Evolutionary conservation across 2,113 vertebrate genomes (phyloP).

Genomic region (Fukomys damarensis): DNA sequence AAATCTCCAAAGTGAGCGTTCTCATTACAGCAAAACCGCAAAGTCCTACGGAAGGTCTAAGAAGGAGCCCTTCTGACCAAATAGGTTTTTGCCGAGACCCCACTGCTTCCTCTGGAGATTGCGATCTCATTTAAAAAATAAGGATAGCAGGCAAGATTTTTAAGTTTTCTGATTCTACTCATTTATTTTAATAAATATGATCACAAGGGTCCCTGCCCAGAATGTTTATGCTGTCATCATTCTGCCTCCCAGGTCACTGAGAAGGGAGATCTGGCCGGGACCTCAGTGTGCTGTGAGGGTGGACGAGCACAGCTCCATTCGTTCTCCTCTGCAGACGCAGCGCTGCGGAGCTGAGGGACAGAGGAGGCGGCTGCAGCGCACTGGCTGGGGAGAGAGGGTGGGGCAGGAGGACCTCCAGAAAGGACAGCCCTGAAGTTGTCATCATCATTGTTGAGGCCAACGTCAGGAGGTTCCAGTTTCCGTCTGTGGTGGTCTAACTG

Average conservation of each 20-base stretch:
- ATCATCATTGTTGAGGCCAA: neutral
- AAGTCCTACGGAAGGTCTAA: neutral
- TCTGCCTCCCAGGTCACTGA: neutral
- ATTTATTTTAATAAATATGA: neutral
- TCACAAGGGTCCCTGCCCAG: neutral
- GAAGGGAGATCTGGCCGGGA: neutral
- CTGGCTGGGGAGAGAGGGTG: neutral
- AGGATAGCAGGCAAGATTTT: neutral
- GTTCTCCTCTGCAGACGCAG: neutral
- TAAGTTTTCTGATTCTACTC: neutral
- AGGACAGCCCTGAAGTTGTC: neutral
- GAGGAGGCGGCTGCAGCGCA: neutral
- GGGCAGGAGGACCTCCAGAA: neutral
- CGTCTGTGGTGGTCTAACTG: neutral
- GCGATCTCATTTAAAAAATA: neutral
- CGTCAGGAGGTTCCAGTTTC: neutral
- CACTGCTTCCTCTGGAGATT: neutral
- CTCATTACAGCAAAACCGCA: neutral
- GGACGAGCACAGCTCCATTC: neutral
- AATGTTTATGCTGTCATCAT: neutral
- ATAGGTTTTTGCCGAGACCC: neutral
- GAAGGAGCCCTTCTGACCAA: neutral
- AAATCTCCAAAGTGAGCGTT: slow-evolving; percentile 18
- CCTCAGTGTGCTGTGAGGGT: neutral
- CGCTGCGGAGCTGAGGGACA: neutral